These are phyloP conservation scores for Melanotus villosus DNA, from an alignment of 2,888 invertebrate genomes.

Conservation along the genomic window DNA sequence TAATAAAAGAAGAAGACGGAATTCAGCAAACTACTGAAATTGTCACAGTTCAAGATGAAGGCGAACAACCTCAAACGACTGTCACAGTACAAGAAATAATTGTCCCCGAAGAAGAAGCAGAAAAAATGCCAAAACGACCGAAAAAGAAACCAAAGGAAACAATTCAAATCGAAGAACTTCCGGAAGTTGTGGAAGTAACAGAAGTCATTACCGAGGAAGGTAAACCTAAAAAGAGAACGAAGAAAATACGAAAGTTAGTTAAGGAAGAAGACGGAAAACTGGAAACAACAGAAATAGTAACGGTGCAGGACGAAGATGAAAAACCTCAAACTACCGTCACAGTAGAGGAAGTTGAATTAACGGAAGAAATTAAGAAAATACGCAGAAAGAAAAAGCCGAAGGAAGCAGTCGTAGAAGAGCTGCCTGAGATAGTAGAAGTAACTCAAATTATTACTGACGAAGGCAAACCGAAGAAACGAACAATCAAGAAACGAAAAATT, in stretches of 20 bases:
- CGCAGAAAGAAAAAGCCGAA: slow-evolving; percentile 34
- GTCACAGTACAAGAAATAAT: slow-evolving; percentile 49
- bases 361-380: slow-evolving; percentile 33
- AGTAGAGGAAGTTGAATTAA: slow-evolving; percentile 33
- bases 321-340: slow-evolving; percentile 61
- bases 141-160: slow-evolving; percentile 59
- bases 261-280: slow-evolving; percentile 66
- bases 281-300: slow-evolving; percentile 68
- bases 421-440: slow-evolving; percentile 61
- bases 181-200: slow-evolving; percentile 32
- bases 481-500: slow-evolving; percentile 65
- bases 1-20: slow-evolving; percentile 58
- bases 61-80: slow-evolving; percentile 64
- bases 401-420: slow-evolving; percentile 52
- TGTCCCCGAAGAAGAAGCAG: slow-evolving; percentile 65
- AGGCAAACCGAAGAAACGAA: slow-evolving; percentile 57
- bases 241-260: slow-evolving; percentile 63
- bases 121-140: slow-evolving; percentile 55
- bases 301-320: slow-evolving; percentile 65
- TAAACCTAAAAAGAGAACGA: slow-evolving; percentile 37
- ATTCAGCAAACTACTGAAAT: slow-evolving; percentile 58
- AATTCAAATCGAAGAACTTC: slow-evolving; percentile 47
- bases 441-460: slow-evolving; percentile 54
- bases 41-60: slow-evolving; percentile 60
- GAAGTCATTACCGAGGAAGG: slow-evolving; percentile 39